These are phyloP conservation scores for Anser brachyrhynchus DNA, from an alignment of 2,113 vertebrate genomes.

Conservation along the genomic window DNA sequence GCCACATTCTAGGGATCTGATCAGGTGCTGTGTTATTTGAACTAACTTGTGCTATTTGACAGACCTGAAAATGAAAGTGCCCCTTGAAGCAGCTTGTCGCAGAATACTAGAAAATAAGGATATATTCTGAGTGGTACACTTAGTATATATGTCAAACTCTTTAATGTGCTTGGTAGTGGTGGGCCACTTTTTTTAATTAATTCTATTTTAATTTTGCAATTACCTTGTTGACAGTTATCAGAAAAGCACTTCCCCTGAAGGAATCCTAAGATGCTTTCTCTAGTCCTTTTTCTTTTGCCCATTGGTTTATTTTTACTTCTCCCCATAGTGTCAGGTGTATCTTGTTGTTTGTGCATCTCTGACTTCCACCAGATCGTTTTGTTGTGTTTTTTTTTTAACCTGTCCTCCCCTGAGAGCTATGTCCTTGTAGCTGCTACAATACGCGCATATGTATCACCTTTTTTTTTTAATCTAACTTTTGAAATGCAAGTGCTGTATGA, in stretches of 20 bases:
- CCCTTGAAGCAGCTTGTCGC: background rate
- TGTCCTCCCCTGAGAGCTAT: background rate
- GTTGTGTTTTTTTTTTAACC: background rate
- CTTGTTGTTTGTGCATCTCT: background rate
- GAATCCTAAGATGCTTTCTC: background rate
- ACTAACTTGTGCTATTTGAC: background rate
- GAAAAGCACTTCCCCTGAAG: background rate
- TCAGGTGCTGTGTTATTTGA: background rate
- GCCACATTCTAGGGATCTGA: background rate
- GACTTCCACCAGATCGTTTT: background rate
- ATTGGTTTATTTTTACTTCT: background rate
- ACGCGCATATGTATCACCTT: background rate
- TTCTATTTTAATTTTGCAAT: background rate
- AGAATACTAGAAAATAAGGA: background rate
- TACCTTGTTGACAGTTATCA: background rate
- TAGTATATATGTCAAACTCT: background rate
- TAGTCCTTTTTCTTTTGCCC: background rate
- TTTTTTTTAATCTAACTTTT: background rate
- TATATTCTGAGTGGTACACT: background rate
- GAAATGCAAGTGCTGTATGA: background rate
- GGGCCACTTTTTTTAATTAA: background rate
- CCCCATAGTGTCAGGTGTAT: fast-evolving
- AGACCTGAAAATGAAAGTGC: background rate
- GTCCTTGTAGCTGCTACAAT: background rate
- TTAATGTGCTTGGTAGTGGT: background rate